These are phyloP conservation scores for Drosophila watanabei DNA, from an alignment of 1,140 invertebrate species.

Conservation along the genomic window DNA sequence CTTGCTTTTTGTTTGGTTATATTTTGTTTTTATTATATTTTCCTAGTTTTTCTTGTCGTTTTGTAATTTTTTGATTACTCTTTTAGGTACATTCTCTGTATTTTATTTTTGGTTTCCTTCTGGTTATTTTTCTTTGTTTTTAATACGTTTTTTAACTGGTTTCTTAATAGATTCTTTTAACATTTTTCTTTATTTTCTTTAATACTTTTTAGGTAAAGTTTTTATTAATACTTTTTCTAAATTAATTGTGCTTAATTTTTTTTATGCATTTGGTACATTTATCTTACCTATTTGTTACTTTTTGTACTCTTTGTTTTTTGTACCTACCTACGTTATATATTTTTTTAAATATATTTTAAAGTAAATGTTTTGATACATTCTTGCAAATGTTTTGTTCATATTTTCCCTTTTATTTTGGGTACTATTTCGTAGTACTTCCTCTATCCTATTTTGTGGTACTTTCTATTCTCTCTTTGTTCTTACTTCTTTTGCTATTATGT, in stretches of 20 bases:
- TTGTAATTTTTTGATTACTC: not conserved
- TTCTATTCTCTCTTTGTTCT: too few relatives aligned
- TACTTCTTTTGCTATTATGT: slow-evolving; percentile 16
- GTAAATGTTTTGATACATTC: too few relatives aligned
- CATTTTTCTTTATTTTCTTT: not conserved
- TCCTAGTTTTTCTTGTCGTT: not conserved
- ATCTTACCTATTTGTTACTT: rapidly evolving
- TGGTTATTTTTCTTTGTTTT: not conserved
- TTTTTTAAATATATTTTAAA: not conserved
- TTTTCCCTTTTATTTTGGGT: not conserved
- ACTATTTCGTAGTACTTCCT: not conserved
- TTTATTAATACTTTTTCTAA: not conserved
- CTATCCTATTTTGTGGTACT: not conserved
- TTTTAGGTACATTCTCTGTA: not conserved
- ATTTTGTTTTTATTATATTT: not conserved
- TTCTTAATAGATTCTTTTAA: too few relatives aligned
- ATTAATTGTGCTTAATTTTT: not conserved
- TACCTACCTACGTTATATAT: too few relatives aligned
- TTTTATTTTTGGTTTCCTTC: not conserved
- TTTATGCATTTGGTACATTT: not conserved
- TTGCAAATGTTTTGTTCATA: too few relatives aligned
- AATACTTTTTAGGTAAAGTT: not conserved
- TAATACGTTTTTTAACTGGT: not conserved
- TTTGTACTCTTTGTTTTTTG: too few relatives aligned
- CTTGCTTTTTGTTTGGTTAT: not conserved